Conservation (phyloP, 2,888 invertebrate species). For the Glyphotaelius pellucidus region DNA sequence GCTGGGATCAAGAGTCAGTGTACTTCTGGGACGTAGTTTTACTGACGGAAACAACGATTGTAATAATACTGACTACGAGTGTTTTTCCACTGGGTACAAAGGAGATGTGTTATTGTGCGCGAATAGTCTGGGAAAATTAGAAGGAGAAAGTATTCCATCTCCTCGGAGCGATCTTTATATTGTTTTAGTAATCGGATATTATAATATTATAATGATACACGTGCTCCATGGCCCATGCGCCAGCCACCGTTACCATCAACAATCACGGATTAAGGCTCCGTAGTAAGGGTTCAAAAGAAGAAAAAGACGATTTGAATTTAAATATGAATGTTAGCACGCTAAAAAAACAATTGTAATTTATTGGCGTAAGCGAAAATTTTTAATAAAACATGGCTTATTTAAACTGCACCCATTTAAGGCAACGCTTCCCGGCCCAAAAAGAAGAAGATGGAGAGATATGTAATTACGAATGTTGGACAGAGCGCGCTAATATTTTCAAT, state of each 20-base stretch:
- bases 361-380: too few species aligned
- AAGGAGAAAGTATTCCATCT: not conserved
- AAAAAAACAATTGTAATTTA: too few species aligned
- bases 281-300: too few species aligned
- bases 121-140: not conserved
- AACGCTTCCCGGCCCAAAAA: too few species aligned
- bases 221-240: not conserved
- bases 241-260: not conserved
- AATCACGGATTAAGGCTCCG: too few species aligned
- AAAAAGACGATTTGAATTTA: too few species aligned
- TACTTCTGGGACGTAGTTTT: not conserved
- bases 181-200: constrained; percentile 9
- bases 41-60: not conserved
- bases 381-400: too few species aligned
- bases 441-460: too few species aligned
- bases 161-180: not conserved
- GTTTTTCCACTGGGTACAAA: not conserved
- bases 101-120: not conserved
- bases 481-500: too few species aligned
- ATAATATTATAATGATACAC: not conserved
- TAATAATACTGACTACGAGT: not conserved
- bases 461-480: too few species aligned
- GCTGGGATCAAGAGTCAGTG: not conserved
- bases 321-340: too few species aligned
- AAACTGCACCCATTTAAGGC: too few species aligned